Conservation (phyloP, 2,888 invertebrate species). For the Agriopis leucophaearia region DNA sequence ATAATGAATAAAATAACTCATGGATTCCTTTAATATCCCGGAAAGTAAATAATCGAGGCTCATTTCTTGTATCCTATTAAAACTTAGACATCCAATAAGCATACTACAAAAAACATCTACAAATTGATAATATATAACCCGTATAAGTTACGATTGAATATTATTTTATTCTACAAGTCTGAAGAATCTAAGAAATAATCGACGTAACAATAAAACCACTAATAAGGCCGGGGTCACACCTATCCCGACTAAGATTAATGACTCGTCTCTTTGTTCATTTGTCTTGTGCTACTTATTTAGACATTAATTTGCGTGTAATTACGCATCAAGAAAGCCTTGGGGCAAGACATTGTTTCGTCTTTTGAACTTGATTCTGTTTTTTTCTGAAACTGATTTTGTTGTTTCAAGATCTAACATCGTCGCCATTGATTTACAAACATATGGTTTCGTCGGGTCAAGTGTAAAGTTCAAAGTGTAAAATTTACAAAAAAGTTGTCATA, state of each 20-base stretch:
- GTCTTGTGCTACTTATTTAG: conserved; percentile 67
- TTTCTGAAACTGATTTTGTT: conserved; percentile 20
- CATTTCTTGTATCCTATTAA: no score
- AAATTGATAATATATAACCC: no score
- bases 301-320: conserved; percentile 75
- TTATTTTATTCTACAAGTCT: background rate
- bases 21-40: no score
- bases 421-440: no score
- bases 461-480: no score
- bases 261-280: conserved; percentile 66
- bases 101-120: no score
- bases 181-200: conserved; percentile 1
- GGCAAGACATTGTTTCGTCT: conserved; percentile 43
- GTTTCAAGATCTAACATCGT: background rate
- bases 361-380: conserved; percentile 32
- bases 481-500: no score
- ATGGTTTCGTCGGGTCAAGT: no score
- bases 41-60: no score
- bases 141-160: background rate
- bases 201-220: conserved; percentile 33
- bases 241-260: conserved; percentile 68
- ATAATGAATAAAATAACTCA: no score
- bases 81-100: no score
- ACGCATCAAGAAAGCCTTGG: conserved; percentile 44
- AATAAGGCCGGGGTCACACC: conserved; percentile 55